Evolutionary conservation across 2,113 vertebrate species (phyloP).

Genomic region (Ceyx cyanopectus): DNA sequence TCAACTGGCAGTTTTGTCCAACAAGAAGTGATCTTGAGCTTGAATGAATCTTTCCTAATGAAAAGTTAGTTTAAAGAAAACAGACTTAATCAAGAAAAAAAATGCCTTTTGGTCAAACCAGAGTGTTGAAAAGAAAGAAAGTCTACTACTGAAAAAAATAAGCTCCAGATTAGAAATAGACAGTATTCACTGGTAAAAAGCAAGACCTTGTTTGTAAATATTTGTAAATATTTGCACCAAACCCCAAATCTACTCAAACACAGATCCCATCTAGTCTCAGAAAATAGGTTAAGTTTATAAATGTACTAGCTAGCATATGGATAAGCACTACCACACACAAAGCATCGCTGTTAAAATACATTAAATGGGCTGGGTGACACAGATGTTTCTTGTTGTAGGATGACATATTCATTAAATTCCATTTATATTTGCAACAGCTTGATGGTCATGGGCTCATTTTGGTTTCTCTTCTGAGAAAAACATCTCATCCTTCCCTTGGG

Average conservation of each 20-base stretch:
- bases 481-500: background rate
- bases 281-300: conserved; percentile 16
- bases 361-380: background rate
- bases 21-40: background rate
- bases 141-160: background rate
- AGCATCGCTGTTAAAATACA: background rate
- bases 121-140: conserved; percentile 4
- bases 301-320: background rate
- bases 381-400: background rate
- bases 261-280: background rate
- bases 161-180: background rate
- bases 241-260: background rate
- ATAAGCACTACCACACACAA: background rate
- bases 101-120: background rate
- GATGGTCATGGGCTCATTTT: background rate
- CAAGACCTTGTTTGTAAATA: background rate
- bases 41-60: conserved; percentile 10
- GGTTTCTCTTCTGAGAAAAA: background rate
- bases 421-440: background rate
- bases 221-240: conserved; percentile 7
- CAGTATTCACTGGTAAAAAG: background rate
- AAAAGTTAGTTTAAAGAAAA: conserved; percentile 24
- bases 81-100: conserved; percentile 8
- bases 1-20: conserved; percentile 5
- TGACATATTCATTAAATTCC: background rate